Conservation (phyloP, 2,113 vertebrate species). For the Emydura subglobosa region DNA sequence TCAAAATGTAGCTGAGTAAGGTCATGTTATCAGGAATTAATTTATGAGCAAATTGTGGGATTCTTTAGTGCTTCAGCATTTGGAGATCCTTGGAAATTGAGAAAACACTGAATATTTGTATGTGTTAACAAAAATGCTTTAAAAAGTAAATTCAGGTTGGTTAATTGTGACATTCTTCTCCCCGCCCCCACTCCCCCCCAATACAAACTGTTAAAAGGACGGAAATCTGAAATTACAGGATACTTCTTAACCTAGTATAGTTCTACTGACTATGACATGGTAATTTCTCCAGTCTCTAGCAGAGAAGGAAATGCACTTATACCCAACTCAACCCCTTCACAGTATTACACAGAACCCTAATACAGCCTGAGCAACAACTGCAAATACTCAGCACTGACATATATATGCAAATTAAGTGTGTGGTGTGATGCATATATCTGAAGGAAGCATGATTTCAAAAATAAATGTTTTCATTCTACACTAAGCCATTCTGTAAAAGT, state of each 20-base stretch:
- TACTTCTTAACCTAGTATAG: not conserved
- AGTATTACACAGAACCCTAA: fast-evolving
- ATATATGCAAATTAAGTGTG: not conserved
- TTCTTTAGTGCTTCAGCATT: not conserved
- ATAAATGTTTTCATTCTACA: not conserved
- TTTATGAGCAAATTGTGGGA: not conserved
- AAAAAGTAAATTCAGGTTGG: not conserved
- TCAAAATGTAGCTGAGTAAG: not conserved
- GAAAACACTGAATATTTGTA: not conserved
- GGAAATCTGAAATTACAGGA: not conserved
- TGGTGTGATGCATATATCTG: not conserved
- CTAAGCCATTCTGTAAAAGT: not conserved
- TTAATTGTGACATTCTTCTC: not conserved
- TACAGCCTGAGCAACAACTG: not conserved
- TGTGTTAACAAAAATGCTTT: not conserved
- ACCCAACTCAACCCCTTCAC: not conserved
- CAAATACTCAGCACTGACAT: not conserved
- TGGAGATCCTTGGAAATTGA: not conserved
- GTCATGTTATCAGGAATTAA: not conserved
- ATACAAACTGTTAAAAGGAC: not conserved
- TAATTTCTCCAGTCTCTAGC: not conserved
- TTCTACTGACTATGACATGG: not conserved
- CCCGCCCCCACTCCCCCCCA: too few species aligned
- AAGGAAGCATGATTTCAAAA: not conserved
- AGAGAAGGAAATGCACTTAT: not conserved